phyloP scores from a whole-genome alignment of 2,888 invertebrate genomes.

The Amaurobius ferox region DNA sequence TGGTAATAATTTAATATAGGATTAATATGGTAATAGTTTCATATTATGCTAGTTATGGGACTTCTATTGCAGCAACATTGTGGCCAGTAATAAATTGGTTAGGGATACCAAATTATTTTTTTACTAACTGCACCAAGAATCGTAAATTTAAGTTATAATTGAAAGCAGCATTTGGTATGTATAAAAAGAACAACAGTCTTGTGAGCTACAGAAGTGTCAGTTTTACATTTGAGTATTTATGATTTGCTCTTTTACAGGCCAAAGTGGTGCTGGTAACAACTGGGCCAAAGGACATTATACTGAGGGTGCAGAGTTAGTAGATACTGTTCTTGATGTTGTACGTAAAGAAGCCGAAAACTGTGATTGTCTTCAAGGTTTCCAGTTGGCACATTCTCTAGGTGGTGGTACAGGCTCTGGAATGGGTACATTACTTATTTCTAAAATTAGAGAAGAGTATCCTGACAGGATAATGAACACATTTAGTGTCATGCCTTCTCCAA shows the following conservation, averaged over 20 bases:
- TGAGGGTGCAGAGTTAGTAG: conserved; percentile 81
- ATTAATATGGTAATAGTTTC: no score
- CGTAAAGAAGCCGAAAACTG: conserved; percentile 81
- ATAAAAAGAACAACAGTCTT: no score
- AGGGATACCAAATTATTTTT: no score
- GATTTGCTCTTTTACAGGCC: conserved; percentile 72
- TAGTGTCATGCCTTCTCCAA: conserved; percentile 87
- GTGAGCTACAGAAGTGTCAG: no score
- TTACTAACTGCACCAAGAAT: no score
- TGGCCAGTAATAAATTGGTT: no score
- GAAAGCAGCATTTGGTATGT: no score
- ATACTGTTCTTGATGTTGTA: conserved; percentile 81
- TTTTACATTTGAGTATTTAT: no score
- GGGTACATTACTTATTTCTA: conserved; percentile 91
- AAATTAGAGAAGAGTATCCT: conserved; percentile 92
- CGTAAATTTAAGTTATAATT: no score
- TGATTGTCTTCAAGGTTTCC: conserved; percentile 85
- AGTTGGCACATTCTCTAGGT: conserved; percentile 88
- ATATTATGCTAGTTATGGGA: no score
- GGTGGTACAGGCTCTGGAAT: conserved; percentile 93
- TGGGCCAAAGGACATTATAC: conserved; percentile 87
- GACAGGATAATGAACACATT: conserved; percentile 81
- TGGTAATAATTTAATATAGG: no score
- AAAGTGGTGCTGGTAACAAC: conserved; percentile 89
- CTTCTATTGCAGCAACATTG: no score